Base-by-base conservation (phyloP, 2,797 vertebrate species). In the Lagothrix lagotricha region DNA sequence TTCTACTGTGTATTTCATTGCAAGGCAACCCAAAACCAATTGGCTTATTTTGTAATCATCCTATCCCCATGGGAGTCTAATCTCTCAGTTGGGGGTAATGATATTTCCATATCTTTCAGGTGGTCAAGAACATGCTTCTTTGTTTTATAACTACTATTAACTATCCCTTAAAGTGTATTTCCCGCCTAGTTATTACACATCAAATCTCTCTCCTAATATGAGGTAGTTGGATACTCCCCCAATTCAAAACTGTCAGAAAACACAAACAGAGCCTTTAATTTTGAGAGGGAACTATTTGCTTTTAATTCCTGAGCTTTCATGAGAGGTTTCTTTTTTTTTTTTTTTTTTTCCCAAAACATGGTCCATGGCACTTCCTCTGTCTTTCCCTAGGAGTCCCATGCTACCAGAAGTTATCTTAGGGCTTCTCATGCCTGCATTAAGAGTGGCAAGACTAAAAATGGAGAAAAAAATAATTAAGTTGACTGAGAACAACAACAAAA, bases 391-490 rank as follows among this genome's bases (percentile, higher is more conserved):
- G 15, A 67, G 64, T 67, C 15, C 17, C 33, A n/a, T n/a, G 64
- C 64, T 67, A n/a, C 15, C 15, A 67, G 33, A 67, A 67, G 15
- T 67, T 67, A 67, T n/a, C 64, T n/a, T n/a, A 67, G 33, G 64
- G 64, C 15, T 33, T 67, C 33, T 67, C 33, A n/a, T 19, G 15
- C 0, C 0, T 67, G 33, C 0, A 2, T 67, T n/a, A n/a, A n/a
- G 33, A 9, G 15, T n/a, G 33, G 64, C 1, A 5, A 64, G 33
- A n/a, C 64, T n/a, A 67, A 67, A 67, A n/a, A 19, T 67, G 64
- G 64, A 67, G 15, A n/a, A 67, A n/a, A 33, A n/a, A 67, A n/a
- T n/a, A 67, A 17, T 67, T n/a, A 33, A 67, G 15, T 67, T 67
- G 64, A n/a, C 64, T n/a, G 64, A 67, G 64, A 67, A n/a, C 64